Evolutionary conservation across 2,797 vertebrate genomes (phyloP).

Genomic region (Cyprinodon diabolis): DNA sequence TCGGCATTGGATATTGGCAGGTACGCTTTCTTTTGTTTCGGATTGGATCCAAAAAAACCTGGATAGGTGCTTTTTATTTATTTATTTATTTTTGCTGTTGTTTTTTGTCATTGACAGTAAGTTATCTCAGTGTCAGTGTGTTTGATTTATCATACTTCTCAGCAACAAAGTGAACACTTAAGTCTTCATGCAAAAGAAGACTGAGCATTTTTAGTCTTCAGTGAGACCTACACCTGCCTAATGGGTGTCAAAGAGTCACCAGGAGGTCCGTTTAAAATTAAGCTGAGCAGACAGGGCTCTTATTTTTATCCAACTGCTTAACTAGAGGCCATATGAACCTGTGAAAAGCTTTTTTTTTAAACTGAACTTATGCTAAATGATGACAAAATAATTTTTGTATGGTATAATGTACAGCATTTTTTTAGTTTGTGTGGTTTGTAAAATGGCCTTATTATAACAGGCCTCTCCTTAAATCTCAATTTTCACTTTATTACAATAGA

Average conservation of each 20-base stretch:
- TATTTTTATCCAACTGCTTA: neutral
- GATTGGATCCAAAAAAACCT: no score
- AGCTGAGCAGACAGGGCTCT: neutral
- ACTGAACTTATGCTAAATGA: neutral
- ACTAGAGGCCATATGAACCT: neutral
- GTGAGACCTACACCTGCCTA: conserved; percentile 1
- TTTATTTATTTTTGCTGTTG: neutral
- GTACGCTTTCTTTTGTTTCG: no score
- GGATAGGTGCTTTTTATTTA: neutral
- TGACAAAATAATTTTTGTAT: neutral
- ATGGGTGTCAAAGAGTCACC: conserved; percentile 6
- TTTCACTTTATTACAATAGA: no score
- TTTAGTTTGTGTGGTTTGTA: no score
- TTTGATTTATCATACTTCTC: neutral
- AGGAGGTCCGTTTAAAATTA: conserved; percentile 6
- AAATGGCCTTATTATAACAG: neutral
- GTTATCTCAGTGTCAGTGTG: neutral
- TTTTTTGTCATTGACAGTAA: neutral
- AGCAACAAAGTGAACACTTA: neutral
- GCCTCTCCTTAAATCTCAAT: no score
- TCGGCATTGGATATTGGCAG: no score
- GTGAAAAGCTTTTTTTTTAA: neutral
- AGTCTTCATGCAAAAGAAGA: neutral
- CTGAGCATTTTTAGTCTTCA: neutral
- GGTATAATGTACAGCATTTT: neutral